Conservation (phyloP, 1,140 invertebrate species). For the Drosophila nasuta region DNA sequence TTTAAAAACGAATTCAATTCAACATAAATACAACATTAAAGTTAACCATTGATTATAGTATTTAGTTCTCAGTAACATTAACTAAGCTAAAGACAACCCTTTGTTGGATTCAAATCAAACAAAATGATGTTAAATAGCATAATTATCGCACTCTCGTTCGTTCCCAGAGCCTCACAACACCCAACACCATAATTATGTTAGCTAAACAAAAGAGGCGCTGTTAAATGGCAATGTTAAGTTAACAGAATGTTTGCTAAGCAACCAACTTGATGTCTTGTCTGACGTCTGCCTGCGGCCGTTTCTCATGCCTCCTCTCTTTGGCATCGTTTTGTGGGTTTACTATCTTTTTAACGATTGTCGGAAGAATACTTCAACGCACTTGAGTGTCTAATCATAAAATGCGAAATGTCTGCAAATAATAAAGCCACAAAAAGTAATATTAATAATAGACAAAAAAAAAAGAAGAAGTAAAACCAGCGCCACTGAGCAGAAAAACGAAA, state of each 20-base stretch:
- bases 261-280: neutral
- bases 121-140: conserved; percentile 58
- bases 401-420: conserved; percentile 75
- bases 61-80: conserved; percentile 14
- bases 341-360: conserved; percentile 68
- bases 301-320: conserved; percentile 53
- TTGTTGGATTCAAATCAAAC: conserved; percentile 44
- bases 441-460: conserved; percentile 39
- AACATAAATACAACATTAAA: neutral
- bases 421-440: conserved; percentile 63
- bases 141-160: conserved; percentile 54
- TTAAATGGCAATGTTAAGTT: conserved; percentile 3
- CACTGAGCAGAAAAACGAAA: conserved; percentile 65
- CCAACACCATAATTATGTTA: conserved; percentile 17
- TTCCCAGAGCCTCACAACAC: conserved; percentile 4
- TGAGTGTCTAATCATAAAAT: conserved; percentile 73
- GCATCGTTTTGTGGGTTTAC: conserved; percentile 34
- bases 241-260: conserved; percentile 32
- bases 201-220: conserved; percentile 1
- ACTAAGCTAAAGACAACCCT: conserved; percentile 12
- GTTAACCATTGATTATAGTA: conserved; percentile 2
- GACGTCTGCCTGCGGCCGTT: conserved; percentile 46
- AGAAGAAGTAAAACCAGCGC: conserved; percentile 9
- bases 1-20: neutral
- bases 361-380: conserved; percentile 76